phyloP scores from a whole-genome alignment of 1,140 invertebrate genomes.

The Drosophila navojoa region DNA sequence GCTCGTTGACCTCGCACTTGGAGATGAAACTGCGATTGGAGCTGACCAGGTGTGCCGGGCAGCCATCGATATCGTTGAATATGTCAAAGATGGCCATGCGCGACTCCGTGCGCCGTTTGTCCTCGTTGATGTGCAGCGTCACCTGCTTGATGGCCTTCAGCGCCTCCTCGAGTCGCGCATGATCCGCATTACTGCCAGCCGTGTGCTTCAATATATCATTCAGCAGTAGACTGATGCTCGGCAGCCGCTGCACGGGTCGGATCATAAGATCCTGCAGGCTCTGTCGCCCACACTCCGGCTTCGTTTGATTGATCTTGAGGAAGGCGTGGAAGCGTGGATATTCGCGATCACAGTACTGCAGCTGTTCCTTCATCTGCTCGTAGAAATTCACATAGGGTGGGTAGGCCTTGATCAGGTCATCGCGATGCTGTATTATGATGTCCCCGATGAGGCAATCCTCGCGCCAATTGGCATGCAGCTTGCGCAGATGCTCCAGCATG shows the following conservation, averaged over 20 bases:
- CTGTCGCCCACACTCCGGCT: slow-evolving; percentile 97
- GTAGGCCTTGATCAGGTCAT: slow-evolving; percentile 95
- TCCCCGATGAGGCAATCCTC: slow-evolving; percentile 94
- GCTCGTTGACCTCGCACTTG: slow-evolving; percentile 94
- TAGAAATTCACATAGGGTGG: slow-evolving; percentile 99
- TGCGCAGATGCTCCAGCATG: slow-evolving; percentile 88
- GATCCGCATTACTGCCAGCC: slow-evolving; percentile 92
- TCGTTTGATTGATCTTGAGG: slow-evolving; percentile 96
- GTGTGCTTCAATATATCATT: slow-evolving; percentile 97
- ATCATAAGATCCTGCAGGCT: slow-evolving; percentile 97
- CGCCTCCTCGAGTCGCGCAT: slow-evolving; percentile 92
- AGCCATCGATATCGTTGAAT: slow-evolving; percentile 98
- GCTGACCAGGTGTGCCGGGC: slow-evolving; percentile 95
- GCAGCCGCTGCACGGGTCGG: slow-evolving; percentile 97
- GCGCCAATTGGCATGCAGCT: slow-evolving; percentile 87
- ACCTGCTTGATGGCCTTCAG: slow-evolving; percentile 95
- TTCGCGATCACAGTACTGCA: slow-evolving; percentile 94
- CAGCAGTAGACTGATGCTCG: slow-evolving; percentile 96
- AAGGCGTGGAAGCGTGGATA: slow-evolving; percentile 98
- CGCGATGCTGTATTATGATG: slow-evolving; percentile 93
- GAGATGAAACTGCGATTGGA: slow-evolving; percentile 95
- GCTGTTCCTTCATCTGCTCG: slow-evolving; percentile 97
- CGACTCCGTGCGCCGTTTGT: slow-evolving; percentile 97
- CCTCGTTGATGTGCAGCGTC: slow-evolving; percentile 98
- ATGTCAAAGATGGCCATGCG: slow-evolving; percentile 98